Percentiles rank a stretch among this genome's conserved stretches.
Conservation (phyloP, 2,888 invertebrate species). For the Tetragonisca angustula region DNA sequence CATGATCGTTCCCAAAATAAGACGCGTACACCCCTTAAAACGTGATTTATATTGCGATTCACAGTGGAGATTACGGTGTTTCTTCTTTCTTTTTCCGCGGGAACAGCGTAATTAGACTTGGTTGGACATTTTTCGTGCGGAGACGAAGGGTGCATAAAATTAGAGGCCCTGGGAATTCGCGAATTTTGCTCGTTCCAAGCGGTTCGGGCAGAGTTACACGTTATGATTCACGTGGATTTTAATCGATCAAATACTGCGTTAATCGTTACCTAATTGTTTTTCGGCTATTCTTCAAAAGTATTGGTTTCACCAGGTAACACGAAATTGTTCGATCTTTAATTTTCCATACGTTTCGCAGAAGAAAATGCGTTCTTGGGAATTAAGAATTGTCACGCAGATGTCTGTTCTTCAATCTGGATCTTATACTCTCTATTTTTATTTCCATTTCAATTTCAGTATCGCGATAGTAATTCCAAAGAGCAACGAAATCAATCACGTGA, state of each 20-base stretch:
- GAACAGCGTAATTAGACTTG: conserved; percentile 22
- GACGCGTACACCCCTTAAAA: background rate
- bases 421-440: too few species aligned
- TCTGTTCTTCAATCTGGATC: too few species aligned
- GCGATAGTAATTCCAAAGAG: background rate
- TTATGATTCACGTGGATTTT: background rate
- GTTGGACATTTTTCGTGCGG: background rate
- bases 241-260: background rate
- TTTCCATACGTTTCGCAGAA: background rate
- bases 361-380: background rate
- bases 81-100: background rate
- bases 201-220: background rate
- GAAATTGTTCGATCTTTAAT: background rate
- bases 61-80: background rate
- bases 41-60: conserved; percentile 14
- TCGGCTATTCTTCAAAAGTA: background rate
- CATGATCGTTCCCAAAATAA: conserved; percentile 25
- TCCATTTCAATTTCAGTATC: background rate
- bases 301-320: background rate
- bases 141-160: conserved; percentile 41
- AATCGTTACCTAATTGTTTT: background rate
- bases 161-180: conserved; percentile 19
- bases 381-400: background rate
- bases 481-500: too few species aligned
- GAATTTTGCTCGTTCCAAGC: background rate